These are phyloP conservation scores for Macrochelys suwanniensis DNA, from an alignment of 2,797 vertebrate species.

Conservation along the genomic window DNA sequence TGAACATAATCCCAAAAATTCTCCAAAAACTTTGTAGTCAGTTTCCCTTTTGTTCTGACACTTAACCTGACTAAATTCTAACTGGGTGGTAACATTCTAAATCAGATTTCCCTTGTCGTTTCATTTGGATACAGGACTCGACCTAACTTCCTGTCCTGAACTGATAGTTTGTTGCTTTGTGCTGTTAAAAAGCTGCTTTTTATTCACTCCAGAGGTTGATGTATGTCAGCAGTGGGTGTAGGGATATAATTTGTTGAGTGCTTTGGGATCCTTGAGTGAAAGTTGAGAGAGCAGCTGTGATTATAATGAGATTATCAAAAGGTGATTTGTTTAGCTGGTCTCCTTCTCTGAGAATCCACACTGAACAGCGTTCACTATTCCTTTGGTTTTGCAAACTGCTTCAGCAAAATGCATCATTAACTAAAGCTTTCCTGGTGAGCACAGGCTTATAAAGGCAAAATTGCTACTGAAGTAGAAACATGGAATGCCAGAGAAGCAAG, in stretches of 20 bases:
- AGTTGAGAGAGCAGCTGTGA: not conserved
- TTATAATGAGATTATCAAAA: not conserved
- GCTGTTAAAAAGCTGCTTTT: not conserved
- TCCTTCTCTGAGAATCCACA: rapidly evolving
- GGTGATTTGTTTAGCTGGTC: not conserved
- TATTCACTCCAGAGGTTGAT: not conserved
- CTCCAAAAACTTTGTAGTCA: not conserved
- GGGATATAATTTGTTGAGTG: not conserved
- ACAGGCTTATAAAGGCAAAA: not conserved
- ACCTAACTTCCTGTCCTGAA: not conserved
- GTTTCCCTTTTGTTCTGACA: not conserved
- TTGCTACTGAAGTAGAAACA: not conserved
- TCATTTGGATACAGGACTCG: not conserved
- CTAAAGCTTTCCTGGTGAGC: not conserved
- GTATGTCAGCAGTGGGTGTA: not conserved
- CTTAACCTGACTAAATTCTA: not conserved
- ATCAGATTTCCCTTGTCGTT: not conserved
- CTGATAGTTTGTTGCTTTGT: rapidly evolving
- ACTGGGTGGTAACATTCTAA: not conserved
- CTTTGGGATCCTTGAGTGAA: not conserved
- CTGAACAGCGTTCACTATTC: rapidly evolving
- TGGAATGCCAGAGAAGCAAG: not conserved
- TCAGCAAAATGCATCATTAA: not conserved
- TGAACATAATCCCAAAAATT: not conserved
- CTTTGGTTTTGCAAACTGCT: not conserved